A percentile compares a stretch with the other conserved stretches of the same genome.
phyloP scores from a whole-genome alignment of 1,140 invertebrate species.

The Tenebrio molitor region DNA sequence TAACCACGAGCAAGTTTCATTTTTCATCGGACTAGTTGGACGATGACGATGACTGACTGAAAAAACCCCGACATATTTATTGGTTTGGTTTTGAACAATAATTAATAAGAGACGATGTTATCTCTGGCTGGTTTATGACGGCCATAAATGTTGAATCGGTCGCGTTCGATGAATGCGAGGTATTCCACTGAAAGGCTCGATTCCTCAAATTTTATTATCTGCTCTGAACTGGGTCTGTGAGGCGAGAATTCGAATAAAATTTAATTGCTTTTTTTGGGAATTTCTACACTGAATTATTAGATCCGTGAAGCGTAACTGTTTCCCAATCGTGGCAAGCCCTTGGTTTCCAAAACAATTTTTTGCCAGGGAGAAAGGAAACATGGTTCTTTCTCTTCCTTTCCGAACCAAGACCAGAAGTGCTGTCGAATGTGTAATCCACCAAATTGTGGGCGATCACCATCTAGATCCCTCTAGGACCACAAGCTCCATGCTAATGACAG shows the following conservation, averaged over 20 bases:
- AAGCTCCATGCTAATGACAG: constrained; percentile 1
- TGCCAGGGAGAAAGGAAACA: too few relatives aligned
- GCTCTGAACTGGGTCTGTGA: constrained; percentile 15
- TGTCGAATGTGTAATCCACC: too few relatives aligned
- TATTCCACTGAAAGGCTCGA: constrained; percentile 25
- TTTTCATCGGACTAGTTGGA: not conserved
- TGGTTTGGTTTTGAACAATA: constrained; percentile 25
- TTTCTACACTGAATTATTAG: not conserved
- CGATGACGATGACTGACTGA: not conserved
- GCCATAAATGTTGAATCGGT: constrained; percentile 12
- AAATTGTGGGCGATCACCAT: not conserved
- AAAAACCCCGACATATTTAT: constrained; percentile 14
- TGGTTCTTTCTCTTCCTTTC: too few relatives aligned
- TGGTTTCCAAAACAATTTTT: too few relatives aligned
- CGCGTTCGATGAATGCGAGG: constrained; percentile 22
- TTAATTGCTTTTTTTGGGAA: constrained; percentile 3
- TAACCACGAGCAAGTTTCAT: not conserved
- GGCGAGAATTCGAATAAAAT: constrained; percentile 37
- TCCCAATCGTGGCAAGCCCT: too few relatives aligned
- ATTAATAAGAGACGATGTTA: constrained; percentile 34
- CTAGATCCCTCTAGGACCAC: too few relatives aligned
- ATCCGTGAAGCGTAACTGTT: too few relatives aligned
- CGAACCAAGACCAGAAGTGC: too few relatives aligned
- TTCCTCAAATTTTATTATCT: constrained; percentile 26
- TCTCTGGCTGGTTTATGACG: constrained; percentile 19